A percentile compares a stretch with the other conserved stretches of the same genome.
phyloP scores from a whole-genome alignment of 2,888 invertebrate species.

The Mythimna pallens region DNA sequence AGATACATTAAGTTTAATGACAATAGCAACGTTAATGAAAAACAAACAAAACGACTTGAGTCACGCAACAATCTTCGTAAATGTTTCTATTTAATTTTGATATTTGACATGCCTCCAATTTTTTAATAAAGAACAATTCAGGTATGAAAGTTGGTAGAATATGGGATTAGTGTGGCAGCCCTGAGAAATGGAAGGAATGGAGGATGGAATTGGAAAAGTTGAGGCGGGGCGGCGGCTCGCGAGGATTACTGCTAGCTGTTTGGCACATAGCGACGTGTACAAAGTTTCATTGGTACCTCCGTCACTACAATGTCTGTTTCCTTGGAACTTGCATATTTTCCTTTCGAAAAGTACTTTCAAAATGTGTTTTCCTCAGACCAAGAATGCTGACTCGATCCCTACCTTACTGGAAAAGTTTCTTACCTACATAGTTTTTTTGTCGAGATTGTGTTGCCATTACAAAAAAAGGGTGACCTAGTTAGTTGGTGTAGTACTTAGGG shows the following conservation, averaged over 20 bases:
- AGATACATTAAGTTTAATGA: constrained; percentile 53
- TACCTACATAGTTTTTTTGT: constrained; percentile 48
- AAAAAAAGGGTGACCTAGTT: constrained; percentile 31
- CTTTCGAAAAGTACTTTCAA: constrained; percentile 61
- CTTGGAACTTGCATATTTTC: constrained; percentile 63
- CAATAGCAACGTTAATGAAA: constrained; percentile 59
- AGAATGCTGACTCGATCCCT: constrained; percentile 59
- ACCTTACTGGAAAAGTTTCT: constrained; percentile 62
- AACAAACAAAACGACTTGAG: constrained; percentile 59
- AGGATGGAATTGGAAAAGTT: constrained; percentile 86
- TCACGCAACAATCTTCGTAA: constrained; percentile 61
- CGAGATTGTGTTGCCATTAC: constrained; percentile 48
- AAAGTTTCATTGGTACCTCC: constrained; percentile 73
- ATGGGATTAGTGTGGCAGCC: constrained; percentile 79
- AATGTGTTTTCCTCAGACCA: constrained; percentile 53
- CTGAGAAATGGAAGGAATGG: constrained; percentile 76
- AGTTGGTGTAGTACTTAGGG: constrained; percentile 16
- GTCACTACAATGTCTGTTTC: constrained; percentile 61
- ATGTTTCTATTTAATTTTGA: constrained; percentile 69
- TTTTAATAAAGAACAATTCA: constrained; percentile 76
- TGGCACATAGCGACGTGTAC: constrained; percentile 77
- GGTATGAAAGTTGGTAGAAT: constrained; percentile 77
- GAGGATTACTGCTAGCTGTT: constrained; percentile 80
- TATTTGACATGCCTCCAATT: constrained; percentile 73
- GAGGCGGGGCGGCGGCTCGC: constrained; percentile 72